These are phyloP conservation scores for Tachina fera DNA, from an alignment of 2,888 invertebrate species.

Conservation along the genomic window DNA sequence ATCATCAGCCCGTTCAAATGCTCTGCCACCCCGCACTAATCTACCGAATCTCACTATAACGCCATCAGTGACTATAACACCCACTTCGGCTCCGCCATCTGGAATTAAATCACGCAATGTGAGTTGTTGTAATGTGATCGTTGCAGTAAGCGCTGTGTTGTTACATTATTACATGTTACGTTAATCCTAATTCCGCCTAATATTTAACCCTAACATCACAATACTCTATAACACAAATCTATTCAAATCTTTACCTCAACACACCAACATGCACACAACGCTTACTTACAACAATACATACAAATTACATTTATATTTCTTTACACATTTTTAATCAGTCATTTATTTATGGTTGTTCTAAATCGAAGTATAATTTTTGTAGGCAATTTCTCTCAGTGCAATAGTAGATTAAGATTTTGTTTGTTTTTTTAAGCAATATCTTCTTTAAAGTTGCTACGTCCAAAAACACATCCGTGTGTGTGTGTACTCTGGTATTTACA, in stretches of 20 bases:
- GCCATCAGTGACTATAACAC: constrained; percentile 90
- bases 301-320: constrained; percentile 2
- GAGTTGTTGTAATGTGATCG: constrained; percentile 83
- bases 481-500: too few species aligned
- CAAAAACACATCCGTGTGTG: too few species aligned
- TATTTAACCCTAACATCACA: neutral
- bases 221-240: constrained; percentile 2
- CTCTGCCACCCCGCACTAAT: constrained; percentile 81
- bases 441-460: too few species aligned
- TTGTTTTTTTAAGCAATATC: too few species aligned
- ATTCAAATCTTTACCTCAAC: neutral
- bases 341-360: neutral
- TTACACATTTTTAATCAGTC: neutral
- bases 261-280: constrained; percentile 73
- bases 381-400: neutral
- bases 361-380: neutral
- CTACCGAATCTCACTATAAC: constrained; percentile 85
- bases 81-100: constrained; percentile 88
- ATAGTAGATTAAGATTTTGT: too few species aligned
- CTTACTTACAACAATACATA: constrained; percentile 75
- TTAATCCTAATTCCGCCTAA: neutral
- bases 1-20: constrained; percentile 77
- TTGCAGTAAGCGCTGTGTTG: constrained; percentile 81
- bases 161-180: constrained; percentile 60
- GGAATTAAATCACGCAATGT: constrained; percentile 83